Percentiles rank a stretch among this genome's conserved stretches.
Conservation (phyloP, 1,140 invertebrate species). For the Macrosteles quadrilineatus region DNA sequence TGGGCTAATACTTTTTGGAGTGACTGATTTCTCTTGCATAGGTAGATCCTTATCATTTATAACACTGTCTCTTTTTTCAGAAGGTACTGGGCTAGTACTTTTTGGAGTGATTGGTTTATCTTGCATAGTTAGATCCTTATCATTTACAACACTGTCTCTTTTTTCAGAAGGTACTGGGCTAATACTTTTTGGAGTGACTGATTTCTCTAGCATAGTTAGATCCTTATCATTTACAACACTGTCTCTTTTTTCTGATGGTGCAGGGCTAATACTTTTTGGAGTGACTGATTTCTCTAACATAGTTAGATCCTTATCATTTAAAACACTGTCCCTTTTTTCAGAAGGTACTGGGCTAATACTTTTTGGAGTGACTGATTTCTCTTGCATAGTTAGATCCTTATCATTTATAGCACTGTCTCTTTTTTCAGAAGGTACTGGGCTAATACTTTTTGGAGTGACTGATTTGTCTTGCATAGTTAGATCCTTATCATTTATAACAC, state of each 20-base stretch:
- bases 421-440: constrained; percentile 25
- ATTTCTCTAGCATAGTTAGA: no score
- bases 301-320: neutral
- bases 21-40: constrained; percentile 32
- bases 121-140: neutral
- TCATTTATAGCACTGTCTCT: neutral
- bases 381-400: neutral
- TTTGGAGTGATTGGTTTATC: neutral
- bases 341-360: constrained; percentile 16
- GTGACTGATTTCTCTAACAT: neutral
- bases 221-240: no score
- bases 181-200: neutral
- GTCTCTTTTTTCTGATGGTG: neutral
- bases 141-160: neutral
- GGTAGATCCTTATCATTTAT: constrained; percentile 24
- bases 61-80: constrained; percentile 24
- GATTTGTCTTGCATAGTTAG: no score
- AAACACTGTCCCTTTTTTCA: neutral
- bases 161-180: constrained; percentile 15
- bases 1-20: constrained; percentile 13
- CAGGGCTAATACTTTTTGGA: constrained; percentile 5
- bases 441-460: constrained; percentile 7
- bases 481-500: no score
- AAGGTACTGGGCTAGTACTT: constrained; percentile 15
- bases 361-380: constrained; percentile 9